Evolutionary conservation across 1,140 invertebrate genomes (phyloP), one percentile per base, ranked within the genome.

Genomic region (Chrysomallon squamiferum): DNA sequence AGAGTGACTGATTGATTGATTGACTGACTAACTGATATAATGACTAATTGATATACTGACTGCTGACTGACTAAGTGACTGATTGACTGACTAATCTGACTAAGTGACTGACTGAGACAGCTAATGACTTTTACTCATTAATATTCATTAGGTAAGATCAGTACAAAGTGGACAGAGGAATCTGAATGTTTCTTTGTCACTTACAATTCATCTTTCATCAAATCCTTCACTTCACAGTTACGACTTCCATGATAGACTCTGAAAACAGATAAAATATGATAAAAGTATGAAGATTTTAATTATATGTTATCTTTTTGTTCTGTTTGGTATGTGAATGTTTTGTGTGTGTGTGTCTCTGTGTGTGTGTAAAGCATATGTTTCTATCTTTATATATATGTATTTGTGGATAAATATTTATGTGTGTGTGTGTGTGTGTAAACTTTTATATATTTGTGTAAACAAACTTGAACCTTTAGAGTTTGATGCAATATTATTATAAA

Each of bases 161-260:
- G 22, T 7, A 25, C 7, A 45, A 22, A 20, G 18, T 11, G 30
- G 22, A 15, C 11, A 50, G 4, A 2, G 27, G 22, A 1, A 15
- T 30, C 7, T 4, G 18, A 25, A 62, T 13, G 13, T n/a, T 6
- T 0, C 20, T 30, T 2, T n/a, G 2, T 54, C 43, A 71, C 72
- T 66, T 62, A 74, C 72, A 66, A 67, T 29, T 54, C 13, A 49
- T 74, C 69, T 0, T 33, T 60, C 25, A 35, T 45, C 11, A 52
- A 20, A 13, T 74, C 47, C 60, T 74, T 74, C 20, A 74, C 29
- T 5, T 60, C 56, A 59, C 72, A 74, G 41, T 66, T 68, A 33
- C 66, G 54, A 0, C 69, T 65, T 27, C 66, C 72, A 2, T 64
- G 62, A 61, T 71, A 74, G 13, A 71, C 64, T 49, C 72, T 71